Evolutionary conservation across 1,140 invertebrate genomes (phyloP), one percentile per base, ranked within the genome.

Genomic region (Danaus plexippus): DNA sequence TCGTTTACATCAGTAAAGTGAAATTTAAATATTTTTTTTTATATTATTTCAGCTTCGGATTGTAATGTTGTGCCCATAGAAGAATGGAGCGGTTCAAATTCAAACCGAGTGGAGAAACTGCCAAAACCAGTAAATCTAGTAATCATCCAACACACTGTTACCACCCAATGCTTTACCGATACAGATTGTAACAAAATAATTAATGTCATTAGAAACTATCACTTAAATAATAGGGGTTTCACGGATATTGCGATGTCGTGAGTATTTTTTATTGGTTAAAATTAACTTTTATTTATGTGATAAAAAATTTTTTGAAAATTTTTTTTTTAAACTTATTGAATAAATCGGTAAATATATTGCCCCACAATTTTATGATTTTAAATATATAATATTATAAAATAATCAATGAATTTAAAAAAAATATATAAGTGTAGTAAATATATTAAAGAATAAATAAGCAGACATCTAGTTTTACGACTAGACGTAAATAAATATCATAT

Each of bases 81-180:
- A 47, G 9, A 52, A 51, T 78, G 73, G 73, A 52, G 63, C 42
- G 61, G 52, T 1, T 42, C 54, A 5, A n/a, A 44, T 1, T 61
- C 61, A 1, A 52, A 58, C 1, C 53, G 69, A 6, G 56, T 53
- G 9, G 61, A 58, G 9, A 10, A 42, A 3, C 57, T 78, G 3
- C 5, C 51, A 2, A 60, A 40, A 43, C 77, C 74, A 7, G 53
- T 80, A 8, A 54, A 62, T 9, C 18, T 74, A 6, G 73, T 65
- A 0, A 47, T 95, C 13, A 88, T 94, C 45, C 91, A 93, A 71
- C 93, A 94, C 64, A 92, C 92, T 2, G 92, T 89, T 0, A 90
- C 90, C 0, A 56, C 67, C 6, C 79, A 85, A 50, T 94, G 93
- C 66, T 56, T 55, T 1, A 85, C 85, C 0, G 79, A 89, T 46